Evolutionary conservation across 2,888 invertebrate species (phyloP), one percentile per base, ranked within the genome.

Genomic region (Gortyna flavago): DNA sequence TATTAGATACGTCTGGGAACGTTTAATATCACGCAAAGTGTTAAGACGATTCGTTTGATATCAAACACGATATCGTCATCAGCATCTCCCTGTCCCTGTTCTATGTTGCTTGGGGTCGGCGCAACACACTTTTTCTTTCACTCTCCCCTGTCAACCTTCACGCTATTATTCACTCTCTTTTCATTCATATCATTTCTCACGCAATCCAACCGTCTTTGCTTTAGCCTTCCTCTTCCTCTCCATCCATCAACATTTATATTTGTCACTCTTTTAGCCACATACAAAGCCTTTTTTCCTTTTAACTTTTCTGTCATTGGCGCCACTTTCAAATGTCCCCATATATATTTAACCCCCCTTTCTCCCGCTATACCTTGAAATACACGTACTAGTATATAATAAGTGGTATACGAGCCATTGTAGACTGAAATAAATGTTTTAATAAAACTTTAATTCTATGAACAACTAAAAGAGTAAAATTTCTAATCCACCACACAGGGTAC

Each of bases 401-500:
- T 8, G 16, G 7, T 48, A 0, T 48, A 48, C 2, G 18, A 21
- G 21, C 48, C 21, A 51, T 51, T 21, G 48, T 6, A 51, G 48
- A 21, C 21, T 51, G 1, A 51, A 51, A 21, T 21, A 51, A 21
- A 21, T 51, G 21, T 51, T 21, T 51, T 51, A 54, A 25, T 25
- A 25, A 32, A 48, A 32, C 25, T 25, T 16, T 13, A 44, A 32
- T 48, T 32, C 8, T 16, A 32, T 35, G 11, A 51, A 16, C 16
- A 54, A 54, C 16, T 9, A 25, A 25, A n/a, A 66, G 25, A 38
- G 1, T 1, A 2, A 25, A 79, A 48, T 32, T 69, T 76, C 85
- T 74, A 85, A 77, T 87, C 87, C 87, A 61, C 1, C 38, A 18
- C 13, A 1, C 18, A 0, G 16, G 1, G 69, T 44, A 81, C 85